Conservation (phyloP, 1,140 invertebrate genomes). For the Melanaphis sacchari region DNA sequence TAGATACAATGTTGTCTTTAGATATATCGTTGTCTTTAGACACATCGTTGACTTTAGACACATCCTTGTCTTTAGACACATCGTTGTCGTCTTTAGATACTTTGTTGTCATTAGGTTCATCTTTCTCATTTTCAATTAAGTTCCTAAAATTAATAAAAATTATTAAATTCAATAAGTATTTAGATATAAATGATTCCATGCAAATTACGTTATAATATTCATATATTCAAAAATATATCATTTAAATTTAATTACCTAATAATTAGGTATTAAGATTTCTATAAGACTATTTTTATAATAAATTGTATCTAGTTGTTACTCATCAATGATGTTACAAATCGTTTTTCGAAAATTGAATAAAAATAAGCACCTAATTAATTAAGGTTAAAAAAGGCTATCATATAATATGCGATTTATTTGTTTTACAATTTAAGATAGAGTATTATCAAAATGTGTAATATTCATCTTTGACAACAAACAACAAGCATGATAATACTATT, state of each 20-base stretch:
- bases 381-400: background rate
- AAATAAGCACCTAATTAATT: background rate
- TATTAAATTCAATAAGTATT: background rate
- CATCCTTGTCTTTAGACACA: background rate
- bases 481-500: background rate
- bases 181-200: background rate
- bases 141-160: background rate
- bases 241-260: background rate
- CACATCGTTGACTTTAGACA: too few relatives aligned
- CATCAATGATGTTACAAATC: background rate
- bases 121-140: too few relatives aligned
- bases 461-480: background rate
- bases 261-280: background rate
- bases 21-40: too few relatives aligned
- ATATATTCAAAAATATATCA: background rate
- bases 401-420: background rate
- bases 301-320: too few relatives aligned
- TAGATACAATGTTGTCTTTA: too few relatives aligned
- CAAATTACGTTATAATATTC: background rate
- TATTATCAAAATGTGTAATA: background rate
- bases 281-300: background rate
- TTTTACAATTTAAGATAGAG: background rate
- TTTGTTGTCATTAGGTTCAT: too few relatives aligned
- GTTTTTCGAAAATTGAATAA: too few relatives aligned
- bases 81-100: background rate